Evolutionary conservation across 2,113 vertebrate genomes (phyloP), one percentile per base, ranked within the genome.

Genomic region (Salvator merianae): DNA sequence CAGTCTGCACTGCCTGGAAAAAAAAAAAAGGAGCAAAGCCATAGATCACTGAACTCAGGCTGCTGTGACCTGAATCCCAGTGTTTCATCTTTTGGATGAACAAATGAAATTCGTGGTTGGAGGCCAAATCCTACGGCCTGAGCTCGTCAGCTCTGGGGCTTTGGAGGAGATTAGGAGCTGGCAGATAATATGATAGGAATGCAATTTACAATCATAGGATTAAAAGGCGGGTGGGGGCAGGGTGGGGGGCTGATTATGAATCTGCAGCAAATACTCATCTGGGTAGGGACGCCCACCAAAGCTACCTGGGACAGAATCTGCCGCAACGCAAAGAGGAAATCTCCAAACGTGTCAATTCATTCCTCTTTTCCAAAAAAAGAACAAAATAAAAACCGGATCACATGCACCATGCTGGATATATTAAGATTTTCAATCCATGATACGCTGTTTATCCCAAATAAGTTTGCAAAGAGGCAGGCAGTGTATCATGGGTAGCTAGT

Each of bases 181-280:
- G 22, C 34, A 30, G 55, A 72, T 65, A 65, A 66, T 79, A 40
- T 36, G 55, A 65, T 38, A 40, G 69, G 53, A 47, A 72, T 62
- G 59, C 68, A 79, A 73, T 73, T 79, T 79, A 69, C 32, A 79
- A 85, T 73, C 38, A 7, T 14, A n/a, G 68, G 84, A 85, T 85
- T 85, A 65, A 22, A 2, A 47, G 7, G 9, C 1, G 20, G 14
- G 4, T 30, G 18, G 77, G 24, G 8, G 16, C 3, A 32, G n/a
- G 5, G 26, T 28, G 16, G 28, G 16, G 26, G 8, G 14, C 47
- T 8, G 77, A 72, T 73, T 63, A 73, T 8, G 55, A 72, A 72
- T 20, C 38, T 30, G 36, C 38, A 20, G 32, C 47, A 26, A 16
- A 22, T 4, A 26, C 8, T 12, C 30, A 73, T 65, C 5, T 43